Conservation (phyloP, 2,113 vertebrate species). For the Gulo gulo region DNA sequence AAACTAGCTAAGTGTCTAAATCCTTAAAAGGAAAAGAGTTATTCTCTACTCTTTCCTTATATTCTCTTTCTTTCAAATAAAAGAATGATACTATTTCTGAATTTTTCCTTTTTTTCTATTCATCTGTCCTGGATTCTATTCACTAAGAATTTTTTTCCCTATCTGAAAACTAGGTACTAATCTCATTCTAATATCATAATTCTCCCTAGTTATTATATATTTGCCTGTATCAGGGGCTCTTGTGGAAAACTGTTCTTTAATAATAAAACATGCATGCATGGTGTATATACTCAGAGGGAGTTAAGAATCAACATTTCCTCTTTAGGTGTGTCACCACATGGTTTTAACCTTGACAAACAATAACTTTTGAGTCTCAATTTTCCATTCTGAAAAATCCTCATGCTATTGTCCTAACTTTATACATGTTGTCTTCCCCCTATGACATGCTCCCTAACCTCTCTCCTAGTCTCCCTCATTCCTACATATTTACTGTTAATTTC, state of each 20-base stretch:
- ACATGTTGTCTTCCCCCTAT: background rate
- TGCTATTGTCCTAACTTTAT: background rate
- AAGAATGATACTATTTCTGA: background rate
- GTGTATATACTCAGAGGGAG: background rate
- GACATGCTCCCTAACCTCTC: background rate
- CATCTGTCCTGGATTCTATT: background rate
- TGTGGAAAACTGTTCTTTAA: background rate
- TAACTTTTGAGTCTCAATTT: background rate
- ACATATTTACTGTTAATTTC: background rate
- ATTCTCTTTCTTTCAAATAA: background rate
- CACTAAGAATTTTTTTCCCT: background rate
- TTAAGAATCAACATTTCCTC: background rate
- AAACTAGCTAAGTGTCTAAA: background rate
- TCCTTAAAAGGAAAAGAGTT: background rate
- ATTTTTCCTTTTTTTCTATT: background rate
- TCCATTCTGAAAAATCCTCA: background rate
- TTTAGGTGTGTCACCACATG: background rate
- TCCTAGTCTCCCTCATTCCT: background rate
- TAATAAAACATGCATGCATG: background rate
- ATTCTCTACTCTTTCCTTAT: background rate
- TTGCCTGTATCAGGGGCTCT: accelerated
- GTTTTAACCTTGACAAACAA: background rate
- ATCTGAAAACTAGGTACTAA: background rate
- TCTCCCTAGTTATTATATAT: background rate
- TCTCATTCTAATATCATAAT: background rate